phyloP scores from a whole-genome alignment of 1,140 invertebrate species.

The Aphaenogaster rudis region DNA sequence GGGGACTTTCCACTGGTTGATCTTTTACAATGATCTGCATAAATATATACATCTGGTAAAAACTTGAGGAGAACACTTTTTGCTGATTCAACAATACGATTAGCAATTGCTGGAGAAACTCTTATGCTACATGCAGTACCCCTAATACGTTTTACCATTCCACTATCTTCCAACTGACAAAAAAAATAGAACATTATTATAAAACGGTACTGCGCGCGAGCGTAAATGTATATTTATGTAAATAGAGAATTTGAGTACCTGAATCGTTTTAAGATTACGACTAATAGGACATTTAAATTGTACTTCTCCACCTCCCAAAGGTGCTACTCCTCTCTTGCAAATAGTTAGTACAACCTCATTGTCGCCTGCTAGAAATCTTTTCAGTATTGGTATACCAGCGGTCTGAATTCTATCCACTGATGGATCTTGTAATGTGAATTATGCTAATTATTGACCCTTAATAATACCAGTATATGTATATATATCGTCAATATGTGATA shows the following conservation, averaged over 20 bases:
- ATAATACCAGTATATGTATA: slow-evolving; percentile 39
- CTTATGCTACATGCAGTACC: slow-evolving; percentile 95
- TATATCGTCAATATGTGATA: slow-evolving; percentile 58
- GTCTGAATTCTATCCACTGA: slow-evolving; percentile 95
- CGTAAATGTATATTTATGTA: background rate
- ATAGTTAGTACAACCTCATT: slow-evolving; percentile 96
- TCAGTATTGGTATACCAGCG: slow-evolving; percentile 92
- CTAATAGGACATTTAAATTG: slow-evolving; percentile 95
- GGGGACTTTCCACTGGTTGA: slow-evolving; percentile 95
- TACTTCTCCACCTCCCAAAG: slow-evolving; percentile 96
- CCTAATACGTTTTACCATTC: slow-evolving; percentile 97
- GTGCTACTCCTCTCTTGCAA: slow-evolving; percentile 93
- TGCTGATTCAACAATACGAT: slow-evolving; percentile 96
- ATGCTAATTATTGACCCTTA: slow-evolving; percentile 32
- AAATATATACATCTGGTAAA: slow-evolving; percentile 98
- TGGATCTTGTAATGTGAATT: slow-evolving; percentile 88
- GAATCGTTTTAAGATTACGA: slow-evolving; percentile 89
- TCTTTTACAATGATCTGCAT: slow-evolving; percentile 96
- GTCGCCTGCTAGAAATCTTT: slow-evolving; percentile 95
- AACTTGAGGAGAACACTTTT: slow-evolving; percentile 97
- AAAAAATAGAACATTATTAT: background rate
- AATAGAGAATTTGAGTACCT: slow-evolving; percentile 83
- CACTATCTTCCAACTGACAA: slow-evolving; percentile 90
- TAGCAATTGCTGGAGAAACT: slow-evolving; percentile 96
- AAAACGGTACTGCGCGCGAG: background rate